A percentile compares a stretch with the other conserved stretches of the same genome.
Evolutionary conservation across 2,888 invertebrate species (phyloP).

Genomic region (Tetranychus truncatus): DNA sequence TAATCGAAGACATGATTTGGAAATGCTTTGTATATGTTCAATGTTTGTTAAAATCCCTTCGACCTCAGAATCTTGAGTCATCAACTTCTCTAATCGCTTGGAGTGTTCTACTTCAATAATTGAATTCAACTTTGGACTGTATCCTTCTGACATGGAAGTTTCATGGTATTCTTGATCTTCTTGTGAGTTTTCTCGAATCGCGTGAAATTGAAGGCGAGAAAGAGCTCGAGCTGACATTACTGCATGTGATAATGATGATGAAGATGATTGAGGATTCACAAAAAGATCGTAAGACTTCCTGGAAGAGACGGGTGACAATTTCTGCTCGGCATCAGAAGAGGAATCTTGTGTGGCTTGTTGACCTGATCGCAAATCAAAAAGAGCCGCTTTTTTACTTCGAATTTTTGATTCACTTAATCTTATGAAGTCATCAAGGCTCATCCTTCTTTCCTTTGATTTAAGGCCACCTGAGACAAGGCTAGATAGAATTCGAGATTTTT

Average conservation of each 20-base stretch:
- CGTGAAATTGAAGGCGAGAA: slow-evolving; percentile 10
- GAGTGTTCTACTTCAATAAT: not conserved
- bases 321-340: slow-evolving; percentile 13
- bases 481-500: slow-evolving; percentile 24
- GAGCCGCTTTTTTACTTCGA: not conserved
- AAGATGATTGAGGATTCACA: not conserved
- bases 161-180: slow-evolving; percentile 9
- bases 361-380: slow-evolving; percentile 7
- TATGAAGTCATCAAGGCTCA: slow-evolving; percentile 52
- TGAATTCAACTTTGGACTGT: not conserved
- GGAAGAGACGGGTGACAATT: not conserved
- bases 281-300: not conserved
- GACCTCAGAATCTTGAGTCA: slow-evolving; percentile 16
- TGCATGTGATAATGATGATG: not conserved
- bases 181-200: slow-evolving; percentile 10
- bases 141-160: not conserved
- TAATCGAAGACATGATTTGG: slow-evolving; percentile 1
- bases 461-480: slow-evolving; percentile 20
- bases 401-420: slow-evolving; percentile 45
- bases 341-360: slow-evolving; percentile 7
- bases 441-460: slow-evolving; percentile 34
- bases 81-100: slow-evolving; percentile 7
- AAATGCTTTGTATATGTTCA: slow-evolving; percentile 12
- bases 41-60: slow-evolving; percentile 12
- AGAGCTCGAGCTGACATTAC: not conserved